Percentiles rank a stretch among this genome's conserved stretches.
Conservation (phyloP, 2,888 invertebrate genomes). For the Phalera bucephala region DNA sequence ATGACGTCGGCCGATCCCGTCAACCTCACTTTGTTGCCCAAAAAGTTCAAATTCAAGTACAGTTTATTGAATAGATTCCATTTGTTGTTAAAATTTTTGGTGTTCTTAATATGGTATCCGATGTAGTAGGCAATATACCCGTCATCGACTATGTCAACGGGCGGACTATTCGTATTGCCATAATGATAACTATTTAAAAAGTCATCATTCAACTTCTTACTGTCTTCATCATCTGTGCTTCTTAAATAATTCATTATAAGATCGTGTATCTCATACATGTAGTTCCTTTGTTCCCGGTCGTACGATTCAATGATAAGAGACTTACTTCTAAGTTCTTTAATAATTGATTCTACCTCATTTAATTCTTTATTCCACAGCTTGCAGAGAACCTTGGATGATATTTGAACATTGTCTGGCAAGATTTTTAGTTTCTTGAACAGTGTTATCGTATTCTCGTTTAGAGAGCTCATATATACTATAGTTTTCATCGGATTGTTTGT, state of each 20-base stretch:
- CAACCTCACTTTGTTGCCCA: slow-evolving; percentile 86
- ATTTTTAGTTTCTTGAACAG: slow-evolving; percentile 86
- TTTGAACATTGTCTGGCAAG: slow-evolving; percentile 87
- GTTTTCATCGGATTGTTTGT: slow-evolving; percentile 72
- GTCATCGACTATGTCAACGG: slow-evolving; percentile 85
- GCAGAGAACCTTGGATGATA: slow-evolving; percentile 80
- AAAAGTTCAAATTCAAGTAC: slow-evolving; percentile 86
- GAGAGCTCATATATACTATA: slow-evolving; percentile 84
- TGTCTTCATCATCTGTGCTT: slow-evolving; percentile 60
- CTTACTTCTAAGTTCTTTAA: slow-evolving; percentile 85
- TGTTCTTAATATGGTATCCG: slow-evolving; percentile 86
- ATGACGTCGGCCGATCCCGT: slow-evolving; percentile 88
- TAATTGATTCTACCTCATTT: slow-evolving; percentile 82
- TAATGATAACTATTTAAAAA: slow-evolving; percentile 84
- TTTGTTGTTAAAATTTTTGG: slow-evolving; percentile 64
- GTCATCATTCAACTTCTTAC: slow-evolving; percentile 78
- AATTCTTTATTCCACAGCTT: slow-evolving; percentile 65
- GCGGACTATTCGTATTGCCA: slow-evolving; percentile 69
- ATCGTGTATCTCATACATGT: slow-evolving; percentile 88
- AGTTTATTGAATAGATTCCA: slow-evolving; percentile 82
- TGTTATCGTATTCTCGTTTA: slow-evolving; percentile 68
- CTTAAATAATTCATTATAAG: slow-evolving; percentile 85
- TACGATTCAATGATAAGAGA: slow-evolving; percentile 86
- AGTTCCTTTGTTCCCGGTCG: slow-evolving; percentile 82
- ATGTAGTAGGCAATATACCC: slow-evolving; percentile 89